phyloP scores from a whole-genome alignment of 1,140 invertebrate species.

The Drosophila parabipectinata region DNA sequence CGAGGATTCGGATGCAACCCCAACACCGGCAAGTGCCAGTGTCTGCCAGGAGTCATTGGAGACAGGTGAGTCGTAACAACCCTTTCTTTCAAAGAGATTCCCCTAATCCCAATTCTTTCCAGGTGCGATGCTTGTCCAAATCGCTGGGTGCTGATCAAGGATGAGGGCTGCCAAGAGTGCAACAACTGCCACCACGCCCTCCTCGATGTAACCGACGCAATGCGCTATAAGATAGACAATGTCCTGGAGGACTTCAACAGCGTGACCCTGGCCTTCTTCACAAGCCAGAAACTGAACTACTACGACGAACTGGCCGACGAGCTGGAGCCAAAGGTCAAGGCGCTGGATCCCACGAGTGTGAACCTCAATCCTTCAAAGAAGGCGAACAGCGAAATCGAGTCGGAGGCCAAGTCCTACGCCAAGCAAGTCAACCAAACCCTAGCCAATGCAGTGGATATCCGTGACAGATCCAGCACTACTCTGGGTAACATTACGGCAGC shows the following conservation, averaged over 20 bases:
- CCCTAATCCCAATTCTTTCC: background rate
- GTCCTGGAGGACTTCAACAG: constrained; percentile 89
- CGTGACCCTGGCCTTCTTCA: constrained; percentile 89
- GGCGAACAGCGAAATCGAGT: constrained; percentile 86
- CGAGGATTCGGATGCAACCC: constrained; percentile 95
- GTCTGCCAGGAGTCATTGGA: constrained; percentile 97
- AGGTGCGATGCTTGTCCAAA: constrained; percentile 95
- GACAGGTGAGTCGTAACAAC: constrained; percentile 86
- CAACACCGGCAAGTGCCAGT: constrained; percentile 95
- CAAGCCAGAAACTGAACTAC: constrained; percentile 89
- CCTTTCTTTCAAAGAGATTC: background rate
- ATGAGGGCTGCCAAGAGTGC: constrained; percentile 91
- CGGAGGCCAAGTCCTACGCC: constrained; percentile 86
- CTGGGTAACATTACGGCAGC: constrained; percentile 86
- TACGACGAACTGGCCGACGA: constrained; percentile 89
- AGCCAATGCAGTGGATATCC: constrained; percentile 85
- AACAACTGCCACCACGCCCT: constrained; percentile 95
- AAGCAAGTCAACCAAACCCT: constrained; percentile 86
- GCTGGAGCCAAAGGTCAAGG: constrained; percentile 87
- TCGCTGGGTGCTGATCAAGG: constrained; percentile 90
- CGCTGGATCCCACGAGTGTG: constrained; percentile 87
- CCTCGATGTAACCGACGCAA: constrained; percentile 93
- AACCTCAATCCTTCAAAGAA: constrained; percentile 87
- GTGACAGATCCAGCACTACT: constrained; percentile 84
- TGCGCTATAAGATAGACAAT: constrained; percentile 87